A percentile compares a stretch with the other conserved stretches of the same genome.
Conservation (phyloP, 92 coral and sea anemone genomes). For the Porites rus region DNA sequence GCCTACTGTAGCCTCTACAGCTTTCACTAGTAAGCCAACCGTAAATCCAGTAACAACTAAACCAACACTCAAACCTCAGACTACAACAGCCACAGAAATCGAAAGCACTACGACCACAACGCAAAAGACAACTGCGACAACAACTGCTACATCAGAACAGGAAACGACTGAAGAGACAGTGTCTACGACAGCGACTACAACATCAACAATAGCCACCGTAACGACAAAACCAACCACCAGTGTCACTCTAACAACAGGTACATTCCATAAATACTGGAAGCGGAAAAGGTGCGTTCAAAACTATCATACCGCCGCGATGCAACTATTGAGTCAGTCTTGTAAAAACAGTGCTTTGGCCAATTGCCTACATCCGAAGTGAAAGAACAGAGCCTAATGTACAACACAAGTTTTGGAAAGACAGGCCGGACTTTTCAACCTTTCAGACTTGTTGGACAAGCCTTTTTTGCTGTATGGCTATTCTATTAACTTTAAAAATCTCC, state of each 20-base stretch:
- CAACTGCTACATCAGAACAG: slow-evolving; percentile 1
- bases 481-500: too few relatives aligned
- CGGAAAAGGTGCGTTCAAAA: slow-evolving; percentile 37
- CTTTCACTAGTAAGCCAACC: not conserved
- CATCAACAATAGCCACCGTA: not conserved
- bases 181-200: slow-evolving; percentile 4
- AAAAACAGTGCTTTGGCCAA: not conserved
- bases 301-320: slow-evolving; percentile 1
- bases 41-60: not conserved
- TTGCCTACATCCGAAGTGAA: too few relatives aligned
- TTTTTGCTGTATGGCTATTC: too few relatives aligned
- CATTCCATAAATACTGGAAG: slow-evolving; percentile 6
- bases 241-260: slow-evolving; percentile 30
- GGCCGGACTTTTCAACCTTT: too few relatives aligned
- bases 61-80: not conserved
- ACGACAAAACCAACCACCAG: slow-evolving; percentile 15
- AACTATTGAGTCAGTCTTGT: slow-evolving; percentile 6
- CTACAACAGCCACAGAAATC: not conserved
- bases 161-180: slow-evolving; percentile 9
- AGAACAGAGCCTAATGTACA: too few relatives aligned
- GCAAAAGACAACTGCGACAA: not conserved
- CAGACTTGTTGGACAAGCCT: too few relatives aligned
- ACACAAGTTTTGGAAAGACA: too few relatives aligned
- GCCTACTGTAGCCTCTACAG: not conserved
- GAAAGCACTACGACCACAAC: not conserved